phyloP scores from a whole-genome alignment of 2,113 vertebrate genomes.

The Syngnathus typhle region DNA sequence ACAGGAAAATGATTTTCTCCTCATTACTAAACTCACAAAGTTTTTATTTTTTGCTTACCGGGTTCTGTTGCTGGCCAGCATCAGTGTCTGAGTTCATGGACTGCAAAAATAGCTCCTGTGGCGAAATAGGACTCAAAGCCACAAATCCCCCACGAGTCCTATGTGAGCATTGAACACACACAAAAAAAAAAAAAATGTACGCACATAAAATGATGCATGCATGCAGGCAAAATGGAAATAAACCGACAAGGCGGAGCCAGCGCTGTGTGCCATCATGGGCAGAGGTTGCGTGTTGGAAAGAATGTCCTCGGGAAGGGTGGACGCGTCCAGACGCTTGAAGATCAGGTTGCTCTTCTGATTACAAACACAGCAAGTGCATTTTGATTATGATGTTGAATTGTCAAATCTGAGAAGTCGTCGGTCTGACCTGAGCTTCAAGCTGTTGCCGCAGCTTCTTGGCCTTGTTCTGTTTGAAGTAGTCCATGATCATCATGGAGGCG shows the following conservation, averaged over 20 bases:
- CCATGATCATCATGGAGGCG: conserved; percentile 99
- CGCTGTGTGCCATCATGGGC: conserved; percentile 86
- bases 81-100: conserved; percentile 69
- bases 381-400: not conserved
- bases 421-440: conserved; percentile 88
- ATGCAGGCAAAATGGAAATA: not conserved
- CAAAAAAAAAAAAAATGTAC: conserved; percentile 11
- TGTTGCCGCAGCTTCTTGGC: conserved; percentile 91
- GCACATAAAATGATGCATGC: not conserved
- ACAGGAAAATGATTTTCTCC: too few species aligned
- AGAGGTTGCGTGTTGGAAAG: conserved; percentile 82
- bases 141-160: conserved; percentile 86
- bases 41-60: conserved; percentile 72
- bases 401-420: too few species aligned
- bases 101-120: conserved; percentile 87
- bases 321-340: conserved; percentile 90
- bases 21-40: not conserved
- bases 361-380: conserved; percentile 4
- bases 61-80: conserved; percentile 77
- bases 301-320: conserved; percentile 86
- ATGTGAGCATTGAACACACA: conserved; percentile 34
- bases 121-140: conserved; percentile 89
- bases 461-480: conserved; percentile 98
- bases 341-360: conserved; percentile 84
- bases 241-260: conserved; percentile 87